Conservation (phyloP, 2,888 invertebrate species). For the Achlya flavicornis region DNA sequence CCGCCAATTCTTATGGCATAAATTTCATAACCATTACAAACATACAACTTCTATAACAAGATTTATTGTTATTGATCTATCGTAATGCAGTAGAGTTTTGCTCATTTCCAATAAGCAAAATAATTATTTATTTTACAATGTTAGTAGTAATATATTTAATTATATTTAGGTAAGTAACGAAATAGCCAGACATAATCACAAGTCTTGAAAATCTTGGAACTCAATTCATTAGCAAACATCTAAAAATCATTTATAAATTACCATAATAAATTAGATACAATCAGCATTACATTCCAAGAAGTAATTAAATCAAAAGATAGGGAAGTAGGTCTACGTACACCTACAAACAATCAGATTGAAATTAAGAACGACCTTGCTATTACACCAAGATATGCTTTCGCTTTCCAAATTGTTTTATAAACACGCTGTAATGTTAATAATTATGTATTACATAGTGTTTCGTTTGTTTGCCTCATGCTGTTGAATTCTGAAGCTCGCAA, state of each 20-base stretch:
- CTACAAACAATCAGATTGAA: conserved; percentile 9
- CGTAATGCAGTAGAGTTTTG: neutral
- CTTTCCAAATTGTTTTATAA: conserved; percentile 6
- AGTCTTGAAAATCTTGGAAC: neutral
- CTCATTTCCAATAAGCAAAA: neutral
- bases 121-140: too few relatives aligned
- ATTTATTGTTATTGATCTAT: neutral
- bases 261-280: neutral
- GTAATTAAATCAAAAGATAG: conserved; percentile 6
- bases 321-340: conserved; percentile 2
- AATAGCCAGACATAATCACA: too few relatives aligned
- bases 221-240: neutral
- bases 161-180: too few relatives aligned
- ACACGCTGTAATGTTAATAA: neutral
- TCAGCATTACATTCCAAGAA: conserved; percentile 5
- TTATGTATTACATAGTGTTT: conserved; percentile 5
- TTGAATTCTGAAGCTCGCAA: conserved; percentile 3
- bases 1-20: neutral
- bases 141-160: too few relatives aligned
- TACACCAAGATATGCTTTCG: neutral
- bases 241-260: neutral
- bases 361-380: conserved; percentile 7
- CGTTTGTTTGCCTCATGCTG: conserved; percentile 8
- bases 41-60: neutral
- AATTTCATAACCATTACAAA: neutral